These are phyloP conservation scores for Macroglossus sobrinus DNA, from an alignment of 2,113 vertebrate genomes.

Conservation along the genomic window DNA sequence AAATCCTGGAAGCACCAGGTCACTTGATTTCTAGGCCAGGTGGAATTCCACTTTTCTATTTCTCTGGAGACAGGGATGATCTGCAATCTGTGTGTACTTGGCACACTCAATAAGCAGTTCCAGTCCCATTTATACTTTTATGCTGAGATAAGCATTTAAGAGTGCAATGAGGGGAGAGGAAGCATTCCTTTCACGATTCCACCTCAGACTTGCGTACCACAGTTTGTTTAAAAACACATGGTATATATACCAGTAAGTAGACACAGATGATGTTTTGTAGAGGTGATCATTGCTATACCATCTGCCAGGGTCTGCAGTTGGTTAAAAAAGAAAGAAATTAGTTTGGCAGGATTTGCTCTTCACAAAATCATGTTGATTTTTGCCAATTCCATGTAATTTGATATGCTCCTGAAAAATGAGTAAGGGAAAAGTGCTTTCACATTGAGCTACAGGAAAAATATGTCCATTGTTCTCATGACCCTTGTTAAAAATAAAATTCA, in stretches of 20 bases:
- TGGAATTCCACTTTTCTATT: slow-evolving; percentile 34
- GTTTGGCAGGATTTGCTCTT: slow-evolving; percentile 60
- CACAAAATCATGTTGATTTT: slow-evolving; percentile 59
- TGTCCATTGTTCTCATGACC: slow-evolving; percentile 54
- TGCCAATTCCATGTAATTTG: slow-evolving; percentile 61
- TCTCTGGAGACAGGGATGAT: slow-evolving; percentile 47
- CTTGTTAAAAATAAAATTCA: slow-evolving; percentile 16
- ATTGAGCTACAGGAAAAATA: slow-evolving; percentile 63
- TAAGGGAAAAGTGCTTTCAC: slow-evolving; percentile 68
- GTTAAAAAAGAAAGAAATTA: slow-evolving; percentile 52
- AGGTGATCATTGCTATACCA: slow-evolving; percentile 64
- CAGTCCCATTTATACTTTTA: background rate
- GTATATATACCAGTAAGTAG: slow-evolving; percentile 47
- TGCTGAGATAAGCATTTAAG: slow-evolving; percentile 42
- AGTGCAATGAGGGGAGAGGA: background rate
- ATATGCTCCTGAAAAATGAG: slow-evolving; percentile 59
- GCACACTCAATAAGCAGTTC: background rate
- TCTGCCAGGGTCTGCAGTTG: slow-evolving; percentile 56
- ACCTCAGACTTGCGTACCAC: background rate
- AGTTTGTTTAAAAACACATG: slow-evolving; percentile 39
- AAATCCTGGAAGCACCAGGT: background rate
- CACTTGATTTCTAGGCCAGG: slow-evolving; percentile 39
- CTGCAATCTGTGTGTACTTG: background rate
- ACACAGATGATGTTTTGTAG: slow-evolving; percentile 57
- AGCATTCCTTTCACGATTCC: slow-evolving; percentile 17